phyloP scores from a whole-genome alignment of 2,888 invertebrate genomes.

The Stenodema calcarata region DNA sequence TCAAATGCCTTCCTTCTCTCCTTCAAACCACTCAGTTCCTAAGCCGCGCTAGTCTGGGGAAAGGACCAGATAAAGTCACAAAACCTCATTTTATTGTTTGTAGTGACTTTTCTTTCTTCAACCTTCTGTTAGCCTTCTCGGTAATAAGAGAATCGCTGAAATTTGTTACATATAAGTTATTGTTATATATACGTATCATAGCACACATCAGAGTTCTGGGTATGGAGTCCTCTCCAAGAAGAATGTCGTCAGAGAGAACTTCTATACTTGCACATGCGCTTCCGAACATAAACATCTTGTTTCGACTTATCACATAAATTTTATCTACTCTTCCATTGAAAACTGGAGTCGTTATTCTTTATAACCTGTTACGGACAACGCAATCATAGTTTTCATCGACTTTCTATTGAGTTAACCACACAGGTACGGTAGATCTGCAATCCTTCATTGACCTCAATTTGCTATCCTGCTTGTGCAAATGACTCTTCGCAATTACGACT shows the following conservation, averaged over 20 bases:
- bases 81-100: constrained; percentile 36
- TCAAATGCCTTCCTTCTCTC: constrained; percentile 7
- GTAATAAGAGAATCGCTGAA: neutral
- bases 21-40: constrained; percentile 30
- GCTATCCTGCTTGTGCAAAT: too few relatives aligned
- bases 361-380: too few relatives aligned
- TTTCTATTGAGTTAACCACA: too few relatives aligned
- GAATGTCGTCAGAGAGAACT: neutral
- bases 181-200: too few relatives aligned
- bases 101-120: neutral
- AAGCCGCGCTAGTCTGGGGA: neutral
- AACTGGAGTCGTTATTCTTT: too few relatives aligned
- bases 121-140: neutral
- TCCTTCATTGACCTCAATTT: too few relatives aligned
- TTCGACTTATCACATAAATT: too few relatives aligned
- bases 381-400: too few relatives aligned
- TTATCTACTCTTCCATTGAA: too few relatives aligned
- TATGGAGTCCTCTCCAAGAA: neutral
- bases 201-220: constrained; percentile 6
- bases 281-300: neutral
- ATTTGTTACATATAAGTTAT: constrained; percentile 5
- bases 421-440: too few relatives aligned
- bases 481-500: too few relatives aligned
- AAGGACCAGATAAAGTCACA: constrained; percentile 31
- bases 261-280: neutral